Evolutionary conservation across 2,797 vertebrate species (phyloP).

Genomic region (Holocentrus rufus): DNA sequence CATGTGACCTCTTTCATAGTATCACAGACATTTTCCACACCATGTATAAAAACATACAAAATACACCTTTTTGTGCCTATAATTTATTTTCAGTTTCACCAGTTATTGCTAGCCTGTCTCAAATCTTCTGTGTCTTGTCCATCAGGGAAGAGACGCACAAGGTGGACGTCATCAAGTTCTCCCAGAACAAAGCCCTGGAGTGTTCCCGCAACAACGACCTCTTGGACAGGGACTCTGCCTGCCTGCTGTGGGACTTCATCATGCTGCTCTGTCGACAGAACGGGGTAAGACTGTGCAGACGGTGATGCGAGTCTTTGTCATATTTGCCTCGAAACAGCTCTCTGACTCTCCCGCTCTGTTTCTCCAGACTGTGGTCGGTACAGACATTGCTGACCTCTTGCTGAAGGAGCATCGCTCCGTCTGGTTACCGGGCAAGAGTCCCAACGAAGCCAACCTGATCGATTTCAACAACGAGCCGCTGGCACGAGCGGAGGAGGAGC

Average conservation of each 20-base stretch:
- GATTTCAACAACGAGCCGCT: slow-evolving; percentile 95
- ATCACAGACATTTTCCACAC: background rate
- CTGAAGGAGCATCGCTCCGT: slow-evolving; percentile 93
- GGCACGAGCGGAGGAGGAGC: slow-evolving; percentile 88
- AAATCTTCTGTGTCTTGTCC: background rate
- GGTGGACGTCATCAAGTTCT: slow-evolving; percentile 98
- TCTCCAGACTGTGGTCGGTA: slow-evolving; percentile 93
- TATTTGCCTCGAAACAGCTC: background rate
- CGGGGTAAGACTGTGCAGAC: slow-evolving; percentile 81
- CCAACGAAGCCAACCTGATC: slow-evolving; percentile 96
- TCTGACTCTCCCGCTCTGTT: background rate
- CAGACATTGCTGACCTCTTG: slow-evolving; percentile 94
- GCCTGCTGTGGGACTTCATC: slow-evolving; percentile 96
- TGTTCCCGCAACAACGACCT: slow-evolving; percentile 88
- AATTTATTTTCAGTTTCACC: too few relatives aligned
- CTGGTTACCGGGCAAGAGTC: slow-evolving; percentile 97
- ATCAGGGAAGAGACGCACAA: slow-evolving; percentile 97
- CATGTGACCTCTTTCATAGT: background rate
- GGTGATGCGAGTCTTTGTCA: background rate
- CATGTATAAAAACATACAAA: background rate
- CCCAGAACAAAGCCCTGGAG: slow-evolving; percentile 91
- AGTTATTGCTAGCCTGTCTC: background rate
- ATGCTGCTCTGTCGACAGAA: slow-evolving; percentile 95
- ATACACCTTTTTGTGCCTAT: background rate
- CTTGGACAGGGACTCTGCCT: slow-evolving; percentile 93